Percentiles rank a stretch among this genome's conserved stretches.
Evolutionary conservation across 2,888 invertebrate species (phyloP).

Genomic region (Agapostemon virescens): DNA sequence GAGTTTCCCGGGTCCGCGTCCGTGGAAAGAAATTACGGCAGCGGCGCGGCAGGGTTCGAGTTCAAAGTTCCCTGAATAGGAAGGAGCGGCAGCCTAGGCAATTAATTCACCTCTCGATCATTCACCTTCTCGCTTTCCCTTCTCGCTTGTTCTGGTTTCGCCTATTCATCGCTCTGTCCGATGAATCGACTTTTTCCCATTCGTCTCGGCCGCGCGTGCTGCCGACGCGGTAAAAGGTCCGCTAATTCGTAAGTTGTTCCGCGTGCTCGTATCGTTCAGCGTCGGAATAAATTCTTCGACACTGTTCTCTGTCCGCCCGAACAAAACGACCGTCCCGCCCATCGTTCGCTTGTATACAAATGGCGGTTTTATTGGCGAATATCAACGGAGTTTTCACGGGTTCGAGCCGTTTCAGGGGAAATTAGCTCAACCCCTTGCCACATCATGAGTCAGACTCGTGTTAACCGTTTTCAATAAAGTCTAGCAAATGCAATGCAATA

Average conservation of each 20-base stretch:
- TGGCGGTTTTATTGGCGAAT: neutral
- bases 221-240: neutral
- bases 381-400: neutral
- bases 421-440: too few relatives aligned
- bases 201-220: neutral
- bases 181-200: slow-evolving; percentile 3
- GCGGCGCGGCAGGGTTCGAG: neutral
- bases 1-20: neutral
- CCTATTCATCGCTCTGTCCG: neutral
- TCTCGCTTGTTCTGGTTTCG: neutral
- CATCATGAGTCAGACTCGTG: too few relatives aligned
- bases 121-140: neutral
- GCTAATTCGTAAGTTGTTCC: slow-evolving; percentile 23
- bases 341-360: neutral
- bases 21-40: slow-evolving; percentile 18
- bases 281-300: slow-evolving; percentile 22
- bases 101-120: slow-evolving; percentile 12
- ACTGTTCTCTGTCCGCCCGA: neutral
- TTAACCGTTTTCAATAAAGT: too few relatives aligned
- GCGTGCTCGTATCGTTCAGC: neutral
- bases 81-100: neutral
- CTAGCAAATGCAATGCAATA: too few relatives aligned
- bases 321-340: neutral
- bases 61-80: neutral
- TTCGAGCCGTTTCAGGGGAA: neutral